Evolutionary conservation across 2,113 vertebrate species (phyloP).

Genomic region (Leptodactylus fuscus): DNA sequence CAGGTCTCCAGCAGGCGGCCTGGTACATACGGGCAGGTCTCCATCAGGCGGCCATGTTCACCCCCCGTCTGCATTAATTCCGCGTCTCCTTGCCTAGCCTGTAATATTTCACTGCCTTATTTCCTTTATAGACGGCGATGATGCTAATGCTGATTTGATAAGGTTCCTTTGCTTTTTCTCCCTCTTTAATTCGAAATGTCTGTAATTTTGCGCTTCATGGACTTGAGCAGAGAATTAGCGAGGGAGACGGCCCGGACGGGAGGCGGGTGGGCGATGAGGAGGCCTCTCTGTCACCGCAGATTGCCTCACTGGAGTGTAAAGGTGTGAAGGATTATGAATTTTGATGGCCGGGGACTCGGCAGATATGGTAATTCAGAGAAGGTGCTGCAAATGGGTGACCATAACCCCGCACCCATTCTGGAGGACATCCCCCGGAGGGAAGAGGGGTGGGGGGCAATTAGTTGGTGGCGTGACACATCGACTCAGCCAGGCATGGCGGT

Average conservation of each 20-base stretch:
- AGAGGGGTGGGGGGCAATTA: conserved; percentile 2
- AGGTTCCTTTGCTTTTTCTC: conserved; percentile 68
- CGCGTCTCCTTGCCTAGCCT: background rate
- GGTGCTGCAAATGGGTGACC: conserved; percentile 6
- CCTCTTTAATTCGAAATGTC: conserved; percentile 72
- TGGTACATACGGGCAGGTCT: background rate
- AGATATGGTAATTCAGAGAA: conserved; percentile 19
- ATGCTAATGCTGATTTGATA: conserved; percentile 79
- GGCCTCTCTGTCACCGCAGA: conserved; percentile 63
- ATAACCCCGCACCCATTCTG: background rate
- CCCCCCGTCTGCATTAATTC: background rate
- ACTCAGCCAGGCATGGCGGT: background rate
- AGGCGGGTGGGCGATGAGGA: conserved; percentile 62
- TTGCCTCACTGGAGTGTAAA: conserved; percentile 64
- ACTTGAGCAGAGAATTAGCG: conserved; percentile 72
- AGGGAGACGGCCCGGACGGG: conserved; percentile 57
- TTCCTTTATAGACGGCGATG: conserved; percentile 65
- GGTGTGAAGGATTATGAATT: conserved; percentile 63
- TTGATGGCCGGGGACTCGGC: conserved; percentile 5
- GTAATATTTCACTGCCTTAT: conserved; percentile 69
- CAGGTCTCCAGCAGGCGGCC: no score
- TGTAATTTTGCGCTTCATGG: conserved; percentile 77
- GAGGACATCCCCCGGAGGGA: no score
- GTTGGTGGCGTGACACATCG: background rate
- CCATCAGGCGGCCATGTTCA: background rate